Base-by-base conservation (phyloP, 1,140 invertebrate genomes). In the Druon quercuslanigerum region DNA sequence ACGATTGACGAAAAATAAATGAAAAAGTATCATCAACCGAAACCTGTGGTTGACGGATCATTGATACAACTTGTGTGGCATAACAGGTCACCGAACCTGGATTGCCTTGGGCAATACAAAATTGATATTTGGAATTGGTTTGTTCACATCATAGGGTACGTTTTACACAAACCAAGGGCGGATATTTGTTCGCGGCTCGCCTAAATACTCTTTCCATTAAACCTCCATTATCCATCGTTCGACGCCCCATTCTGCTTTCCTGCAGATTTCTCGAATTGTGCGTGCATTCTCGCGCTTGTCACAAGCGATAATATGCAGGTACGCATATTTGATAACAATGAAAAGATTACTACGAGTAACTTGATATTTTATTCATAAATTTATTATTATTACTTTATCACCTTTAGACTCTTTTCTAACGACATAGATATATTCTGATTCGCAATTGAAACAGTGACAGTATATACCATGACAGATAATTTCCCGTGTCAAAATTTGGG, bases 41-140 rank as follows among this genome's bases (percentile, higher is more conserved):
- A 52, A 50, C 54, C 12, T 40, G 76, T 80, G 56, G 76, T 80
- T 81, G 81, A 82, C 79, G 78, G 77, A 51, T 14, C 25, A 71
- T 66, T 66, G 60, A 40, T 46, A 40, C 14, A 16, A 5, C 9
- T 46, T 46, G 9, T 46, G n/a, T 66, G 33, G 13, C 75, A 78
- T 74, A 71, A 73, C 54, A 74, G 75, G 56, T 79, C 76, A 77
- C n/a, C 56, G 74, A 73, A 54, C 56, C 11, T 57, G 19, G 14
- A 51, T 20, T 71, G 40, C 75, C 56, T 76, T 73, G 13, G 50
- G 40, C 77, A 76, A 82, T 82, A 33, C 25, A 74, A 82, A 82
- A 83, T 84, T 83, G 72, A 82, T 84, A 82, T 84, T 81, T 25
- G 20, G 80, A 83, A 83, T 78, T 77, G 71, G 51, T 66, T 80